Conservation (phyloP, 2,888 invertebrate genomes). For the Geotrupes spiniger region DNA sequence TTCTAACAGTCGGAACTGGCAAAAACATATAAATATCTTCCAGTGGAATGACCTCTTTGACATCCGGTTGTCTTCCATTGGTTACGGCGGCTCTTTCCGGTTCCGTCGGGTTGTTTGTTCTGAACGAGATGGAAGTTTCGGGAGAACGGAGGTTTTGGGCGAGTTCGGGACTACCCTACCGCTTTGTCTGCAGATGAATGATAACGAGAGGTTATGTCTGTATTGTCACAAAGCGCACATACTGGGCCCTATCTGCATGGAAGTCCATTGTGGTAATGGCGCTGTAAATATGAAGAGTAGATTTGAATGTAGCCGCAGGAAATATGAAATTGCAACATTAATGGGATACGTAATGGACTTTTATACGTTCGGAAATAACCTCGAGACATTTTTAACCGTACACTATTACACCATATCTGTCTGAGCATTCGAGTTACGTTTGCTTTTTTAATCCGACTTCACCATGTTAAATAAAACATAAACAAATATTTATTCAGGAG, state of each 20-base stretch:
- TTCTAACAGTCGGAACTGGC: constrained; percentile 33
- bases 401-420: constrained; percentile 4
- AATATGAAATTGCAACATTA: constrained; percentile 39
- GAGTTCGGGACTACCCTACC: constrained; percentile 30
- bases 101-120: constrained; percentile 45
- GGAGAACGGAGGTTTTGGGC: constrained; percentile 28
- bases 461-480: constrained; percentile 23
- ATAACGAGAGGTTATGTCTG: constrained; percentile 44
- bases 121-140: constrained; percentile 24
- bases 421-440: background rate
- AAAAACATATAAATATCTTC: constrained; percentile 48
- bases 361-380: constrained; percentile 18
- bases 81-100: constrained; percentile 41
- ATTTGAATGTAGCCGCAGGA: constrained; percentile 43
- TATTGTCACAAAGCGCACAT: constrained; percentile 44
- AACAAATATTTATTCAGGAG: constrained; percentile 18
- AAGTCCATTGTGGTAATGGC: constrained; percentile 42
- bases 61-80: constrained; percentile 45
- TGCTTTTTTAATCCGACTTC: constrained; percentile 9
- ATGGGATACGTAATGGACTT: constrained; percentile 36
- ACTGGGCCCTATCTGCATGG: constrained; percentile 40
- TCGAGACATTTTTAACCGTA: constrained; percentile 11
- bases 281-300: constrained; percentile 38
- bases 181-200: constrained; percentile 42
- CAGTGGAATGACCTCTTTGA: constrained; percentile 47